Evolutionary conservation across 2,113 vertebrate species (phyloP).

Genomic region (Actenoides lindsayi): DNA sequence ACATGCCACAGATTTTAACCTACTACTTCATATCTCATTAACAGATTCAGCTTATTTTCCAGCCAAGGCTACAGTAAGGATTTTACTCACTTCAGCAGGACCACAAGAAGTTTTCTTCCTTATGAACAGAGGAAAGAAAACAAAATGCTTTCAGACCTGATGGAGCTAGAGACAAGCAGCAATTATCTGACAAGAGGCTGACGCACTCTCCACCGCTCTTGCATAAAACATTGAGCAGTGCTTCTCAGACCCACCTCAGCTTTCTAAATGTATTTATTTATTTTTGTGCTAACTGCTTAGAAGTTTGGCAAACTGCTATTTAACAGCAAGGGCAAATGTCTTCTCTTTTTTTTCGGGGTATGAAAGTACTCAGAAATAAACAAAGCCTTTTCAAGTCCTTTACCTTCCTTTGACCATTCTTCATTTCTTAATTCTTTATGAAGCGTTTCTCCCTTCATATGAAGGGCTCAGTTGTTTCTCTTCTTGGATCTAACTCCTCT

Average conservation of each 20-base stretch:
- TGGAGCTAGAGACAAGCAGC: constrained; percentile 19
- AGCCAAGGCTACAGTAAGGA: neutral
- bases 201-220: neutral
- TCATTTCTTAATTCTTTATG: neutral
- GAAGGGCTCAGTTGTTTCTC: accelerated
- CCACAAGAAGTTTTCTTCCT: constrained; percentile 58
- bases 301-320: neutral
- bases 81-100: constrained; percentile 49
- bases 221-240: constrained; percentile 39
- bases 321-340: neutral
- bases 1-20: neutral
- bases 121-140: neutral
- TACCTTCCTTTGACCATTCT: neutral
- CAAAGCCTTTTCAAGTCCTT: neutral
- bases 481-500: neutral
- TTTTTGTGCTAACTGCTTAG: neutral
- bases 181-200: constrained; percentile 27
- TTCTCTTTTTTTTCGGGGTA: neutral
- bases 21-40: constrained; percentile 23
- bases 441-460: accelerated
- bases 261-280: neutral
- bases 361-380: neutral
- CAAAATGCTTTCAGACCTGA: constrained; percentile 47
- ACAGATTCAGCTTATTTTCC: constrained; percentile 10
- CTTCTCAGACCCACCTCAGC: neutral